Base-by-base conservation (phyloP, 2,797 vertebrate genomes). In the Enteromius trimaculatus region DNA sequence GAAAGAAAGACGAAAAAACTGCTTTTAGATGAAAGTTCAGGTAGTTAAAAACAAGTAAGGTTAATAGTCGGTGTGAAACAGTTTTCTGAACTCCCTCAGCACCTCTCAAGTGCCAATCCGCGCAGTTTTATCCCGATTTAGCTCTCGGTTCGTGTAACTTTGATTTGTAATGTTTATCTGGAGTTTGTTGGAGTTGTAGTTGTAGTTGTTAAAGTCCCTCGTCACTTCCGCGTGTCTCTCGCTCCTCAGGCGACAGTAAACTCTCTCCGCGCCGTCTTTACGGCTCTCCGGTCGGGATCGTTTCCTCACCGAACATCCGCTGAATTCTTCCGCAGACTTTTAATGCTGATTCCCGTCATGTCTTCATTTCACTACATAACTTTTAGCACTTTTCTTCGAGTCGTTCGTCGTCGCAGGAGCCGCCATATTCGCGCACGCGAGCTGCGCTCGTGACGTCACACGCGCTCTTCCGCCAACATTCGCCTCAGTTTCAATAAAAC, bases 381-480 rank as follows among this genome's bases (percentile, higher is more conserved):
- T 92, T 84, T 77, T 80, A 37, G 31, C 86, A 80, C 87, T 87
- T 58, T 84, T 85, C 80, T 16, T 2, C 6, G 87, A 88, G 82
- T 69, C 82, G 77, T 37, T 84, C 82, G 85, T 93, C 89, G 92
- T 92, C 87, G 89, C 88, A 84, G 79, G 64, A 87, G 92, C 93
- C 93, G 94, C 95, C 95, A 95, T 95, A 92, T 93, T 96, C 94
- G 92, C 92, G 92, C 91, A 94, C 90, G 94, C 93, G 93, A 94
- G 92, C 93, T 93, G 90, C 92, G 94, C 91, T 90, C 92, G 91
- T 92, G 91, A 93, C 95, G 94, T 95, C 85, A 90, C 37, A 88
- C 78, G 90, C 90, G 92, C 92, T 90, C 87, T 71, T 89, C 84
- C 91, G 92, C 91, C 90, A 86, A 91, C 86, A 79, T 29, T n/a